These are phyloP conservation scores for Drosophila merina DNA, from an alignment of 2,888 invertebrate genomes.

Conservation along the genomic window DNA sequence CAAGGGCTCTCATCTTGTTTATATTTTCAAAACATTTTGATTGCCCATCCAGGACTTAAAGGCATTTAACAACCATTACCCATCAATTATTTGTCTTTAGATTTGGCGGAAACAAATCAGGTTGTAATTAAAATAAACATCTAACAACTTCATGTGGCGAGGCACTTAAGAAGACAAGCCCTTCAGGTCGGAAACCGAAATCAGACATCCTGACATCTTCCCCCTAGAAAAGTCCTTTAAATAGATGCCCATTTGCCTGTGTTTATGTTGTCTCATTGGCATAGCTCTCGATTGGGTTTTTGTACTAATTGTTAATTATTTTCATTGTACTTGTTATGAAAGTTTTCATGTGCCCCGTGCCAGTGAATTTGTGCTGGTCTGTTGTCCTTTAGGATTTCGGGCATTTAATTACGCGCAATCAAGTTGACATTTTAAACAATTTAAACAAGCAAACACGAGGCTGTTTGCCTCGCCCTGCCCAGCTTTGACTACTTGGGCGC, in stretches of 20 bases:
- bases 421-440: conserved; percentile 81
- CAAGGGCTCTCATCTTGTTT: conserved; percentile 19
- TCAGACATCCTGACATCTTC: conserved; percentile 7
- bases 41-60: conserved; percentile 26
- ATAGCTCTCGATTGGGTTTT: conserved; percentile 62
- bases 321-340: conserved; percentile 74
- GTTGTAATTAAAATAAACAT: conserved; percentile 69
- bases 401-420: conserved; percentile 80
- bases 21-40: conserved; percentile 17
- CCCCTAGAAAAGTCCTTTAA: conserved; percentile 4
- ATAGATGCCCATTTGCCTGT: conserved; percentile 19
- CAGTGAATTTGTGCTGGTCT: neutral
- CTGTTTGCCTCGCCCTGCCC: conserved; percentile 21
- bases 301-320: conserved; percentile 78
- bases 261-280: conserved; percentile 56
- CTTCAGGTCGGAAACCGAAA: conserved; percentile 44
- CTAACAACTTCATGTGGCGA: conserved; percentile 19
- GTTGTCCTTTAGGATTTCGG: conserved; percentile 72
- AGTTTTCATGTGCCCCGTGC: conserved; percentile 49
- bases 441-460: conserved; percentile 71
- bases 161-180: conserved; percentile 52
- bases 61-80: neutral
- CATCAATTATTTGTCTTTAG: neutral
- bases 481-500: conserved; percentile 54
- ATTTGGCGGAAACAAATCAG: conserved; percentile 18